Conservation (phyloP, 2,888 invertebrate genomes). For the Calliopum simillimum region DNA sequence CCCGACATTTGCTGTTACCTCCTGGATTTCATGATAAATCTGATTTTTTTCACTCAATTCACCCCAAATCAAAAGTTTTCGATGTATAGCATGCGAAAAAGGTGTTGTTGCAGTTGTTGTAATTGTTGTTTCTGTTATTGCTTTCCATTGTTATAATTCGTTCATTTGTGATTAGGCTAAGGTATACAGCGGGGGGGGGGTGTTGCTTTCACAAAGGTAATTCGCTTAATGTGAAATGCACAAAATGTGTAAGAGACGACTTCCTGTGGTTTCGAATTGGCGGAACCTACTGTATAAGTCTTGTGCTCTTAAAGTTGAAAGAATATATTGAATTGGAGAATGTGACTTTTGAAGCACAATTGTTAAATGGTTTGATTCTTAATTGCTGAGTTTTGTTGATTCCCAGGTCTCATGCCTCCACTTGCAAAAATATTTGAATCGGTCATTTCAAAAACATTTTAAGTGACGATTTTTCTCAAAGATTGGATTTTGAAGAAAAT, state of each 20-base stretch:
- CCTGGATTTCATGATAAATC: constrained; percentile 7
- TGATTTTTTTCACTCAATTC: constrained; percentile 27
- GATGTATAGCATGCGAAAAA: constrained; percentile 17
- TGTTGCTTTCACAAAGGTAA: constrained; percentile 8
- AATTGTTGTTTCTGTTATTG: neutral
- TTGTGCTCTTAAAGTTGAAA: neutral
- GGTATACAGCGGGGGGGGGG: neutral
- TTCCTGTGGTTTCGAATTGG: neutral
- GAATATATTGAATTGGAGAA: neutral
- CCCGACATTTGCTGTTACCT: constrained; percentile 3
- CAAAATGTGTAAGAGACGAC: neutral
- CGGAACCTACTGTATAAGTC: neutral
- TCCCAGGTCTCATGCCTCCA: too few species aligned
- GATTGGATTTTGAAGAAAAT: too few species aligned
- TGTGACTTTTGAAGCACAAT: too few species aligned
- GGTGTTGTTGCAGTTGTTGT: neutral
- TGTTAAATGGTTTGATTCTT: too few species aligned
- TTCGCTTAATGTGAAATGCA: neutral
- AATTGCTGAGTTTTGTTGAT: too few species aligned
- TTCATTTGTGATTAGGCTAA: neutral
- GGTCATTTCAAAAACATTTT: too few species aligned
- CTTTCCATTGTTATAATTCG: constrained; percentile 21
- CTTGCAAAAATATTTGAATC: too few species aligned
- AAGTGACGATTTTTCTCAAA: too few species aligned
- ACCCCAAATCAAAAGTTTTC: constrained; percentile 3